Evolutionary conservation across 2,888 invertebrate genomes (phyloP).

Genomic region (Athalia rosae): DNA sequence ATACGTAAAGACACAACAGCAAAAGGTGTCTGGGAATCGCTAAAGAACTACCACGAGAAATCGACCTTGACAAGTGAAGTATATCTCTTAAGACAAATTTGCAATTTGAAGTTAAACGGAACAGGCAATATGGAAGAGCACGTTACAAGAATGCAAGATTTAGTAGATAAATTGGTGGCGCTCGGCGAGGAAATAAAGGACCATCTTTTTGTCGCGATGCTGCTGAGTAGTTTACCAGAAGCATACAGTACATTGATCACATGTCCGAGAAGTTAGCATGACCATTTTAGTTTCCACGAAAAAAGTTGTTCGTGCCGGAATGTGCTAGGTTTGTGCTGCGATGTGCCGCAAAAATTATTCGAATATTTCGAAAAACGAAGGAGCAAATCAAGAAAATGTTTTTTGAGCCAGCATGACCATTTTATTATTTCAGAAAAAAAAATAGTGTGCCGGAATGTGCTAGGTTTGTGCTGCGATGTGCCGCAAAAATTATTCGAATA

Average conservation of each 20-base stretch:
- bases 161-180: conserved; percentile 28
- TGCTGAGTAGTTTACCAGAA: conserved; percentile 40
- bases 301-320: background rate
- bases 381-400: conserved; percentile 7
- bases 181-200: conserved; percentile 6
- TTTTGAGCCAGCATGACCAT: conserved; percentile 21
- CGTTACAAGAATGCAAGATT: background rate
- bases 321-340: conserved; percentile 18
- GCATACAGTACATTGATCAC: conserved; percentile 35
- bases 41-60: conserved; percentile 49
- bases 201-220: conserved; percentile 20
- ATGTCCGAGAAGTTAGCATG: conserved; percentile 26
- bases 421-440: conserved; percentile 3
- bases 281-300: conserved; percentile 4
- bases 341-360: conserved; percentile 12
- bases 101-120: conserved; percentile 44
- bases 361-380: background rate
- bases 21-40: conserved; percentile 45
- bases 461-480: conserved; percentile 19
- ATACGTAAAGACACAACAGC: conserved; percentile 36
- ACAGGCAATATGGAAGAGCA: conserved; percentile 40
- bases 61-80: conserved; percentile 47
- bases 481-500: conserved; percentile 1
- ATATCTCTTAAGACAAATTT: conserved; percentile 45
- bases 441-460: conserved; percentile 15